Percentiles rank a stretch among this genome's conserved stretches.
These are phyloP conservation scores for Tenebrio molitor DNA, from an alignment of 1,140 invertebrate genomes.

Conservation along the genomic window DNA sequence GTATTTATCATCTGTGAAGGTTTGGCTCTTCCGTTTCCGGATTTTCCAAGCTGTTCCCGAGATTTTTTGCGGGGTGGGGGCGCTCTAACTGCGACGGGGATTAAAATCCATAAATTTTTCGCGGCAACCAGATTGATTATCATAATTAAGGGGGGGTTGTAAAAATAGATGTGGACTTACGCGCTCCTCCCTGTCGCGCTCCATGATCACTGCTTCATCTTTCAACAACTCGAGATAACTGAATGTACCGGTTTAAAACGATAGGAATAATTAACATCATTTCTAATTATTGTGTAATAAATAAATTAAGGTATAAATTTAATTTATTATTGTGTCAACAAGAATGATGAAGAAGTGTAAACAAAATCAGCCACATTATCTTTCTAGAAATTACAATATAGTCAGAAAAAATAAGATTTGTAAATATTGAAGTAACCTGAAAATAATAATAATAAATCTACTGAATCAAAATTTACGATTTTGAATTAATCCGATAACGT, in stretches of 20 bases:
- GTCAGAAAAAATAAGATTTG: constrained; percentile 45
- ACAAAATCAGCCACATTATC: constrained; percentile 47
- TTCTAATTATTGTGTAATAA: constrained; percentile 49
- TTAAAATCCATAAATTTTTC: neutral
- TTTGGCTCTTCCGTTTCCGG: constrained; percentile 50
- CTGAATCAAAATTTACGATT: constrained; percentile 43
- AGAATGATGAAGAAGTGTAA: constrained; percentile 41
- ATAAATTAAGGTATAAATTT: constrained; percentile 53
- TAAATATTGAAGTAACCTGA: constrained; percentile 52
- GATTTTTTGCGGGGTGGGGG: neutral
- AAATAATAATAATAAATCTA: constrained; percentile 48
- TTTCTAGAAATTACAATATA: constrained; percentile 36
- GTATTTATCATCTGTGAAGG: constrained; percentile 57
- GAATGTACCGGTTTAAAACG: constrained; percentile 29
- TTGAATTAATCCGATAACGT: constrained; percentile 43
- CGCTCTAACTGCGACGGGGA: too few relatives aligned
- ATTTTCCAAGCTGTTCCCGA: constrained; percentile 7
- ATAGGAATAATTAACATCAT: constrained; percentile 49
- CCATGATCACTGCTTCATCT: constrained; percentile 39
- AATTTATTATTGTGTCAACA: constrained; percentile 47
- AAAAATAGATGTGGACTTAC: constrained; percentile 33
- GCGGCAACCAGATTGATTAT: neutral
- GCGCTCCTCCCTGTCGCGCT: constrained; percentile 6
- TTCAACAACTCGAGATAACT: constrained; percentile 44
- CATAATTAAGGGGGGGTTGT: too few relatives aligned